Base-by-base conservation (phyloP, 53 echinoderm and acorn worm species). In the Arbacia lixula region DNA sequence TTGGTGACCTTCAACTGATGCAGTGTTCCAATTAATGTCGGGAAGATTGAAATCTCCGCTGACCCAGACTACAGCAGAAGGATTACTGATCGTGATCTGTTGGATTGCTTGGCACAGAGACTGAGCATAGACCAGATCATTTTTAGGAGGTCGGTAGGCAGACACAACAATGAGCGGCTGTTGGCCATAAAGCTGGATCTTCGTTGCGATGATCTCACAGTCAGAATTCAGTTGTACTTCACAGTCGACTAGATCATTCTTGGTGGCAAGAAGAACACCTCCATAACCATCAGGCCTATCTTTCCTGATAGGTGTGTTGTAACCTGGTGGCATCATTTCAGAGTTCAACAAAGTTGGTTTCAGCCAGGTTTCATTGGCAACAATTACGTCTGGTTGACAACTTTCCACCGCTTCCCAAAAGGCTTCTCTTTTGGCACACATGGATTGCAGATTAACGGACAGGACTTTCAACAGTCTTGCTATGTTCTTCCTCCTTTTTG, bases 281-380 rank as follows among this genome's bases (percentile, higher is more conserved):
- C 86, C 86, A 76, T 75, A 86, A 11, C 76, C 86, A 42, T 79
- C 80, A 4, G 36, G 37, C 4, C 80, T n/a, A 16, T 79, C 80
- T 60, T 71, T 85, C 31, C 85, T 85, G 42, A 71, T 71, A 28
- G 85, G 85, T 12, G 71, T 16, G 30, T 85, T 85, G 40, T 57
- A 71, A 33, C 85, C 58, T 12, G 85, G 85, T 37, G 85, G 85
- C 71, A 85, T 84, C 55, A 84, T 68, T 27, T 84, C 68, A 1
- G 85, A 55, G 60, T 57, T 85, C n/a, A 56, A 33, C 58, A 85
- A 9, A 10, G 50, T 5, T 36, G 85, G 71, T 39, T 85, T 85
- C n/a, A 85, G 41, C 85, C 71, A 85, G 5, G 85, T 85, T 71
- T 85, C 85, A 65, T 71, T 85, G 39, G 71, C 85, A 55, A 85